phyloP scores from a whole-genome alignment of 2,797 vertebrate species.

The Morelia viridis region DNA sequence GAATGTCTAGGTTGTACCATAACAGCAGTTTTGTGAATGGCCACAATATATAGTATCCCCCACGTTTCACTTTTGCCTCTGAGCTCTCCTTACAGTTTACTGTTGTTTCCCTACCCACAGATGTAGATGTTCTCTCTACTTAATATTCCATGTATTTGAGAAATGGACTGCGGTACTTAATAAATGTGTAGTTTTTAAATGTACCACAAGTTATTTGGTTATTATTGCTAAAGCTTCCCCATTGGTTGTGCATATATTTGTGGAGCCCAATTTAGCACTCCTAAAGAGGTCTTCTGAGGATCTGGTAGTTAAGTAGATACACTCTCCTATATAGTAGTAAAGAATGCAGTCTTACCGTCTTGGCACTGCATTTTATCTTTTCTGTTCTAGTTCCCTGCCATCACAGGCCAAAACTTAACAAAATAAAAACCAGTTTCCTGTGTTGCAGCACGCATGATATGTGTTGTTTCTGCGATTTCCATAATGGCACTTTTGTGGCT shows the following conservation, averaged over 20 bases:
- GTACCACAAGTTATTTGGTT: neutral
- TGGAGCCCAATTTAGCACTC: conserved; percentile 63
- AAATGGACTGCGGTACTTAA: neutral
- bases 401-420: neutral
- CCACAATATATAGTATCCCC: neutral
- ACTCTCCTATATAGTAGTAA: neutral
- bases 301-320: neutral
- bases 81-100: neutral
- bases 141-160: neutral
- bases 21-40: neutral
- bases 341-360: neutral
- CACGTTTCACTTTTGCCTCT: neutral
- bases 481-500: neutral
- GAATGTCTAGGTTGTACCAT: neutral
- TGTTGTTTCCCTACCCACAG: neutral
- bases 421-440: neutral
- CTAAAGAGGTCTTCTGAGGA: conserved; percentile 15
- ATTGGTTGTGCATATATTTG: conserved; percentile 59
- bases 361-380: neutral
- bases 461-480: neutral
- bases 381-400: neutral
- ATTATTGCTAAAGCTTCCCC: conserved; percentile 42
- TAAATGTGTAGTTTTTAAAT: neutral
- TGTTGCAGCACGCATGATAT: neutral
- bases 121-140: too few relatives aligned